Conservation (phyloP, 1,140 invertebrate species). For the Kradibia gibbosae region DNA sequence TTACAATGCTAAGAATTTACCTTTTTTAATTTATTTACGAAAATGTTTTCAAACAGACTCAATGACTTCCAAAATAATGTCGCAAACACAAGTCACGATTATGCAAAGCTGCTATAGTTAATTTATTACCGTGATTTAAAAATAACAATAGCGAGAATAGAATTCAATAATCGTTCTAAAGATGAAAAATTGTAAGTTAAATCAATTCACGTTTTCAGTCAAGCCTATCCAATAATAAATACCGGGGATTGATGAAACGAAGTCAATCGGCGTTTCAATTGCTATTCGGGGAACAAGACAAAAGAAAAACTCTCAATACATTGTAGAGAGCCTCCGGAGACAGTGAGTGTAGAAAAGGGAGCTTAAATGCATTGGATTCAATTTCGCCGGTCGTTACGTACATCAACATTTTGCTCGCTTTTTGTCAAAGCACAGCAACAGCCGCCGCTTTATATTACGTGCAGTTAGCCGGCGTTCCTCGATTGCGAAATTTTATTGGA, state of each 20-base stretch:
- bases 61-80: not conserved
- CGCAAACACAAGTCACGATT: not conserved
- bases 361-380: slow-evolving; percentile 46
- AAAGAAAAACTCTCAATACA: slow-evolving; percentile 26
- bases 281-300: not conserved
- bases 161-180: not conserved
- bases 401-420: not conserved
- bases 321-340: not conserved
- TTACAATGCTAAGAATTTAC: no score
- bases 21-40: no score
- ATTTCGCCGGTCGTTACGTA: slow-evolving; percentile 39
- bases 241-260: not conserved
- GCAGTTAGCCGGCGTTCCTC: not conserved
- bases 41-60: not conserved
- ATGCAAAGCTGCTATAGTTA: not conserved
- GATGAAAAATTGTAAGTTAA: not conserved
- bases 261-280: not conserved
- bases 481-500: slow-evolving; percentile 41
- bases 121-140: not conserved
- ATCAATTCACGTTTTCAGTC: not conserved
- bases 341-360: not conserved
- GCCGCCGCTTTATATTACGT: slow-evolving; percentile 21
- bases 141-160: not conserved
- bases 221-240: slow-evolving; percentile 3
- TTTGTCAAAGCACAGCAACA: not conserved